Base-by-base conservation (phyloP, 2,888 invertebrate genomes). In the Eupelmus urozonus region DNA sequence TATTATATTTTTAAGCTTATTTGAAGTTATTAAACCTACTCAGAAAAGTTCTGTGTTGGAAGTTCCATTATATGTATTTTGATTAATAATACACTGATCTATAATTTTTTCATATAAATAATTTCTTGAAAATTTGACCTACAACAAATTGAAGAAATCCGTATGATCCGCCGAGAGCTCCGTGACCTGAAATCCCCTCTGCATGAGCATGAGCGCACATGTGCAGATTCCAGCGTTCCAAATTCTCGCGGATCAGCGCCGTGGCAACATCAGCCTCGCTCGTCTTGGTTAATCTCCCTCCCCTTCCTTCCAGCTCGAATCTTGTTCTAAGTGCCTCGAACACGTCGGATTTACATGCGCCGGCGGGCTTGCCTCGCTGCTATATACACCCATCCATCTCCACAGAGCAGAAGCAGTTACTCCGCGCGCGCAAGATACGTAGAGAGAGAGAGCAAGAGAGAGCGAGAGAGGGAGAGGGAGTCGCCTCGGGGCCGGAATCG, bases 401-500 rank as follows among this genome's bases (percentile, higher is more conserved):
- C 3, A 34, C 45, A 57, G 4, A 51, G 40, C 59, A 70, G 27
- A 25, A 63, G 49, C 59, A 65, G 66, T 60, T 23, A 40, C 60
- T 53, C 23, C 34, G n/a, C 13, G 34, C 34, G n/a, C 13, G 34
- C 55, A 42, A 45, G 69, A 53, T 40, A 65, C n/a, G n/a, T 34
- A 18, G 71, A 60, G 42, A 4, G 51, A 70, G 45, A 53, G 53
- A 29, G 27, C 7, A 16, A 25, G 60, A 11, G 69, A 23, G 18
- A 72, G 25, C 27, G 80, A 23, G 42, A 7, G 49, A 11, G 63
- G 16, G 65, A n/a, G 81, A 81, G 73, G 81, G 82, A 81, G 84
- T 81, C 83, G 86, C 89, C 89, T 85, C 82, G 86, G 85, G 89
- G 89, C 86, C 85, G 84, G 89, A 89, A 89, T 89, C 88, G 89